phyloP scores from a whole-genome alignment of 2,113 vertebrate genomes.

The Aplodontia rufa region DNA sequence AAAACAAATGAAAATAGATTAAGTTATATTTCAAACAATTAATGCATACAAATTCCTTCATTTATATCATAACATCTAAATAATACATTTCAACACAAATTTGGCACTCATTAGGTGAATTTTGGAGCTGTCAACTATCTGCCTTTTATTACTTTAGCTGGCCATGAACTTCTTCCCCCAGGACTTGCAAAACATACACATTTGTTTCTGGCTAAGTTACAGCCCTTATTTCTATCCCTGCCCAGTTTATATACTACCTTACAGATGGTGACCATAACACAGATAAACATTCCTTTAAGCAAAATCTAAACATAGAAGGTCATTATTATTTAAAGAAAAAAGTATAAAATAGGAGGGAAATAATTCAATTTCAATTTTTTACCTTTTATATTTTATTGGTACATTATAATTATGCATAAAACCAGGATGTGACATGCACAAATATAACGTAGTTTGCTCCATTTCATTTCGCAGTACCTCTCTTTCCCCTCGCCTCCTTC shows the following conservation, averaged over 20 bases:
- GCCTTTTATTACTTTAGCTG: neutral
- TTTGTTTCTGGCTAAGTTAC: neutral
- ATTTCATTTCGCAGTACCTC: too few relatives aligned
- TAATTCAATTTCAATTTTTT: neutral
- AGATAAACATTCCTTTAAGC: neutral
- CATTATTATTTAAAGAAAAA: neutral
- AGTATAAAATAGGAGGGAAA: neutral
- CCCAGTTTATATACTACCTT: neutral
- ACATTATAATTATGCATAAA: too few relatives aligned
- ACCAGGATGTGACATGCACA: too few relatives aligned
- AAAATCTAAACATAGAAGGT: neutral
- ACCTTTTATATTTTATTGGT: neutral
- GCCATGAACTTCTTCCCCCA: neutral
- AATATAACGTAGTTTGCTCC: too few relatives aligned
- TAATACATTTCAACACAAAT: neutral
- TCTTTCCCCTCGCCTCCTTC: too few relatives aligned
- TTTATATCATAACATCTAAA: conserved; percentile 18
- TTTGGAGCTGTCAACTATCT: neutral
- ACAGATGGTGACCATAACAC: neutral
- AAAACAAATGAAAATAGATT: neutral
- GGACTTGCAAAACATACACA: neutral
- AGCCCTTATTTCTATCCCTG: neutral
- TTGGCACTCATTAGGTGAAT: neutral
- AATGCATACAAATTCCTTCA: neutral
- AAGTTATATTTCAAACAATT: conserved; percentile 12